Evolutionary conservation across 2,888 invertebrate genomes (phyloP), one percentile per base, ranked within the genome.

Genomic region (Archips xylosteana): DNA sequence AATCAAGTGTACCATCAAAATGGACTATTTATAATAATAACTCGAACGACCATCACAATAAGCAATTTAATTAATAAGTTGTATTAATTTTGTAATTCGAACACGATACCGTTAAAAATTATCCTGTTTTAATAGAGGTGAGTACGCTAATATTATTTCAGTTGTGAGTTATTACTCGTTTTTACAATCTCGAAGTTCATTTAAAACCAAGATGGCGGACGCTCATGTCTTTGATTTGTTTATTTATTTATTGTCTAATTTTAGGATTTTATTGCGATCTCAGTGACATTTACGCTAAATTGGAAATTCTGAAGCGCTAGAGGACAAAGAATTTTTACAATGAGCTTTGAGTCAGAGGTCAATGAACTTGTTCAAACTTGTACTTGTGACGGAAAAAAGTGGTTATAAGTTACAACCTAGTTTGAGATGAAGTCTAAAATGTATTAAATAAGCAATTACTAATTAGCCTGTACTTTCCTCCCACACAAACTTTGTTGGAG

Each of bases 121-220:
- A 76, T 61, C 54, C 64, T 75, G 76, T 76, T 73, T 75, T 71
- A 76, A 76, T 71, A 62, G 75, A 75, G 67, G 75, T 70, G 65
- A 68, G 63, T 70, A 71, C 54, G 63, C 45, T 68, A 71, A 62
- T 62, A 61, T 45, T 61, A 59, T 69, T 71, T 69, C 12, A 67
- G 10, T 71, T 59, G 23, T 23, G 71, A 75, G 62, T 42, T 76
- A 69, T 75, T 70, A 67, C 61, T 65, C 65, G 76, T 76, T 78
- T 77, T 79, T 78, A 36, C 36, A 36, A 5, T 36, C 78, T 73
- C 71, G 76, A 64, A 74, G 75, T 78, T 77, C 77, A 78, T 78
- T 70, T 75, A 51, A 62, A 75, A 78, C 79, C 92, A 93, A 93
- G 85, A 93, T 93, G 93, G 93, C 93, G 87, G 88, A 86, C 80